Evolutionary conservation across 2,888 invertebrate species (phyloP).

Genomic region (Fragum fragum): DNA sequence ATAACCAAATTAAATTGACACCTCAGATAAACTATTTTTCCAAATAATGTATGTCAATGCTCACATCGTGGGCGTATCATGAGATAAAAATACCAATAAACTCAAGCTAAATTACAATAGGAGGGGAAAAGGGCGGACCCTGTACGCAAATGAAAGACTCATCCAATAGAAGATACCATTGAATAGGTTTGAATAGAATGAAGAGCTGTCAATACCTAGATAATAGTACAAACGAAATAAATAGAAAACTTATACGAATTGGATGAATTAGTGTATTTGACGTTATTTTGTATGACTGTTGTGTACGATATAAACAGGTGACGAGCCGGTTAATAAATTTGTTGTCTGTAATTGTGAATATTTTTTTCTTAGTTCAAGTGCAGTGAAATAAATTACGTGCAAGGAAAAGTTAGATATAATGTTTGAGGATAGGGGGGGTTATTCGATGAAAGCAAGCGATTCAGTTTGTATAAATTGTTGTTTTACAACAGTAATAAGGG

Average conservation of each 20-base stretch:
- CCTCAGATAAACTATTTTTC: not conserved
- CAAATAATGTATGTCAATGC: not conserved
- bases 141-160: not conserved
- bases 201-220: conserved; percentile 16
- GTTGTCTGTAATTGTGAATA: not conserved
- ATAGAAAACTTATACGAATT: conserved; percentile 18
- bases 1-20: not conserved
- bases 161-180: conserved; percentile 1
- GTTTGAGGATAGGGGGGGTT: too few species aligned
- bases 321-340: not conserved
- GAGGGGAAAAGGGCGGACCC: not conserved
- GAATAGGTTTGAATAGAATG: conserved; percentile 9
- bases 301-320: not conserved
- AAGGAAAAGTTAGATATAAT: not conserved
- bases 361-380: not conserved
- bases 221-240: conserved; percentile 22
- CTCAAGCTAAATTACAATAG: not conserved
- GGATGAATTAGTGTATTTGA: conserved; percentile 15
- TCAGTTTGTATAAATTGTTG: too few species aligned
- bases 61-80: not conserved
- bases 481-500: too few species aligned
- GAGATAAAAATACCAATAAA: not conserved
- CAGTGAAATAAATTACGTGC: not conserved
- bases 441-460: too few species aligned
- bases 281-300: conserved; percentile 3